Percentiles rank a stretch among this genome's conserved stretches.
phyloP scores from a whole-genome alignment of 2,797 vertebrate species.

The Kryptopterus vitreolus region DNA sequence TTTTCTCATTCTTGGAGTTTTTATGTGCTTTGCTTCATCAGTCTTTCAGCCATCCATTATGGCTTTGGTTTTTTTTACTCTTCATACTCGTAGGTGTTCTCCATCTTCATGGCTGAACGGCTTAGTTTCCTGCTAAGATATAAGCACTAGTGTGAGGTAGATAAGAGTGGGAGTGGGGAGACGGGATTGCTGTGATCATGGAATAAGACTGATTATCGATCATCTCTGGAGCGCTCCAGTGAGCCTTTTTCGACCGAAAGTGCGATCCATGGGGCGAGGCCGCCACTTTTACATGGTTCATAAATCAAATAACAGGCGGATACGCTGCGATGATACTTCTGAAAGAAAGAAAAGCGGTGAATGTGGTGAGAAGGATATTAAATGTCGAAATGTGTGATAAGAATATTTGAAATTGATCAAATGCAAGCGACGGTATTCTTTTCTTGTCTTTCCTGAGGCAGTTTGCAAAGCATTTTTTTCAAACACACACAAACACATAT shows the following conservation, averaged over 20 bases:
- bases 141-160: constrained; percentile 13
- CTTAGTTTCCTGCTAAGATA: constrained; percentile 14
- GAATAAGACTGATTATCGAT: not conserved
- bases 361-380: not conserved
- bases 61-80: constrained; percentile 7
- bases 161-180: not conserved
- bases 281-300: not conserved
- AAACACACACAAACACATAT: not conserved
- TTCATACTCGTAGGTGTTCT: constrained; percentile 32
- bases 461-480: constrained; percentile 1
- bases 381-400: not conserved
- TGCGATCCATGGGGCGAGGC: not conserved
- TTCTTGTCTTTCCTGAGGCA: not conserved
- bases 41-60: constrained; percentile 23
- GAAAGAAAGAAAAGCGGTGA: not conserved
- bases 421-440: not conserved
- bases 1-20: constrained; percentile 23
- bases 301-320: not conserved
- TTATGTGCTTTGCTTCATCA: constrained; percentile 30
- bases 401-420: not conserved
- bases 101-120: constrained; percentile 23
- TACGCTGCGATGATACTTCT: not conserved
- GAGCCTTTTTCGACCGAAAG: not conserved
- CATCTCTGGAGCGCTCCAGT: not conserved
- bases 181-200: not conserved